phyloP scores from a whole-genome alignment of 2,888 invertebrate genomes.

The Coecobrya sp. region DNA sequence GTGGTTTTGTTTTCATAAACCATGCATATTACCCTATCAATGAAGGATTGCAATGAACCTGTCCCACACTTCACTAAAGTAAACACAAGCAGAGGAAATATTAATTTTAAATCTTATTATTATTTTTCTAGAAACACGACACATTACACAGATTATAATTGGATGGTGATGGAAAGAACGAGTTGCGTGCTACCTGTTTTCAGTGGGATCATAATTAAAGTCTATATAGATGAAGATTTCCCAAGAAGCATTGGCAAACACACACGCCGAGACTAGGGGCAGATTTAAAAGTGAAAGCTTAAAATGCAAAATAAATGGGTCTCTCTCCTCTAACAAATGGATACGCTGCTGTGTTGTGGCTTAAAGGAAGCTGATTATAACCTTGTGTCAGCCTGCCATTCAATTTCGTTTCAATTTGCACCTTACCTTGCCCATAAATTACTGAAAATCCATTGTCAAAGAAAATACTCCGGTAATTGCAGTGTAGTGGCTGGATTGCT shows the following conservation, averaged over 20 bases:
- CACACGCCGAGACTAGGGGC: neutral
- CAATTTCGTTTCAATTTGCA: constrained; percentile 76
- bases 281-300: constrained; percentile 20
- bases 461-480: constrained; percentile 64
- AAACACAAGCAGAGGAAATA: neutral
- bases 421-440: constrained; percentile 67
- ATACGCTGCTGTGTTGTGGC: constrained; percentile 6
- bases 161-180: neutral
- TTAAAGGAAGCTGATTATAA: constrained; percentile 58
- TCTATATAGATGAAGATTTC: constrained; percentile 17
- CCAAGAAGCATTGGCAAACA: neutral
- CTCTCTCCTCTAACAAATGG: constrained; percentile 16
- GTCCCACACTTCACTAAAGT: no score
- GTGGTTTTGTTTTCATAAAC: no score
- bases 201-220: constrained; percentile 43
- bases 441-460: constrained; percentile 70
- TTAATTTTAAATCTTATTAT: neutral
- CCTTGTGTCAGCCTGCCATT: constrained; percentile 68
- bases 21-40: no score
- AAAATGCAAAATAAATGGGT: constrained; percentile 54
- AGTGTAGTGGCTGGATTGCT: constrained; percentile 10
- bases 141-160: neutral
- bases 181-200: constrained; percentile 16
- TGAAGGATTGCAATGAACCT: no score
- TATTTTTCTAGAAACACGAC: neutral